These are phyloP conservation scores for Perdita meconis DNA, from an alignment of 2,888 invertebrate genomes.

Conservation along the genomic window DNA sequence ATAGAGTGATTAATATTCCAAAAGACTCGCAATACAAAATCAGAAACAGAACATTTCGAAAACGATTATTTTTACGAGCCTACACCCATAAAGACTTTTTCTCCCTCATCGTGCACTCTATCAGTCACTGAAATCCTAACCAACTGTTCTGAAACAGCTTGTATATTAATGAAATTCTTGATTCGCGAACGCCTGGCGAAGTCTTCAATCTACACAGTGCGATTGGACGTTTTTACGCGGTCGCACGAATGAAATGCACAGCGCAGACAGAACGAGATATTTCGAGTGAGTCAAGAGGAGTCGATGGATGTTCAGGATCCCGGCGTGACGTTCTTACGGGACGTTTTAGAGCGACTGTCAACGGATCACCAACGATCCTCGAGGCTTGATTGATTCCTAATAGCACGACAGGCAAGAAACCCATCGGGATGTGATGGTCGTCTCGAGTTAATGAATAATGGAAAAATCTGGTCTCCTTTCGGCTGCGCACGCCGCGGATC, in stretches of 20 bases:
- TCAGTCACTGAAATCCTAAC: no score
- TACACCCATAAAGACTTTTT: no score
- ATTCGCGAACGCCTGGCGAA: constrained; percentile 3
- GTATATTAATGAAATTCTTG: background rate
- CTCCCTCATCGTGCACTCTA: no score
- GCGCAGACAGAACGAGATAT: constrained; percentile 5
- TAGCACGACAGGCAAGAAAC: constrained; percentile 66
- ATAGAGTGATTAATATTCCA: no score
- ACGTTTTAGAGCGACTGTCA: constrained; percentile 57
- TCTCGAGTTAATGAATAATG: constrained; percentile 69
- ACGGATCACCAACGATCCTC: constrained; percentile 25
- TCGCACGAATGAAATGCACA: constrained; percentile 29
- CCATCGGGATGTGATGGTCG: constrained; percentile 69
- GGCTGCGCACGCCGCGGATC: constrained; percentile 25
- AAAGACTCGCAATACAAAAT: no score
- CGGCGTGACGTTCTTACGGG: constrained; percentile 46
- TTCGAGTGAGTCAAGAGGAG: background rate
- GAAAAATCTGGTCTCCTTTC: constrained; percentile 66
- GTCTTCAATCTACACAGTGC: constrained; percentile 23
- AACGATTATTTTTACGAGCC: no score
- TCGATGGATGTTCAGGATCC: constrained; percentile 16
- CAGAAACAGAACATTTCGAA: no score
- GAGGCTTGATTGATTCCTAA: constrained; percentile 68
- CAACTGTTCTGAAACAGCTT: no score
- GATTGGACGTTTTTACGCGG: constrained; percentile 16